Conservation (phyloP, 1,140 invertebrate species). For the Cydia fagiglandana region DNA sequence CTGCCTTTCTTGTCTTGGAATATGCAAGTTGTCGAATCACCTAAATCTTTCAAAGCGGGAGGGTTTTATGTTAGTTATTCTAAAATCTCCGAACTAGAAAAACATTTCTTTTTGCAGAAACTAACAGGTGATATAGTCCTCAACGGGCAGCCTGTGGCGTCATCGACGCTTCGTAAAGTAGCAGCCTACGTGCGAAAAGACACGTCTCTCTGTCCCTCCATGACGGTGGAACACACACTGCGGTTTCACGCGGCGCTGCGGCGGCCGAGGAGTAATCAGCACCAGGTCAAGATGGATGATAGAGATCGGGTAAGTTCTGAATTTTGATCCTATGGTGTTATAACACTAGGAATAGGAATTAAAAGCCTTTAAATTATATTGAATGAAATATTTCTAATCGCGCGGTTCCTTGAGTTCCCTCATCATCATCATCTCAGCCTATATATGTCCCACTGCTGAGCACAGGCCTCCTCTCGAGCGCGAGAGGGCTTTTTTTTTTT, state of each 20-base stretch:
- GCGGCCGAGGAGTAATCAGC: conserved; percentile 80
- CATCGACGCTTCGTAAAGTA: conserved; percentile 83
- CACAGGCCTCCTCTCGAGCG: no score
- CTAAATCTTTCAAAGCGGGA: no score
- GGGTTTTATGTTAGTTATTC: no score
- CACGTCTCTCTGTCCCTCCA: conserved; percentile 81
- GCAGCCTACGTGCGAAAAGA: conserved; percentile 84
- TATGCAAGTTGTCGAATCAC: no score
- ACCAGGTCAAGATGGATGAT: conserved; percentile 83
- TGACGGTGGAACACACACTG: conserved; percentile 91
- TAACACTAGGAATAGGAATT: no score
- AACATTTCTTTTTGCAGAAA: conserved; percentile 53
- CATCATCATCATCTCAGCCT: no score
- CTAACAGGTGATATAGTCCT: conserved; percentile 89
- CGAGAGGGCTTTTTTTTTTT: no score
- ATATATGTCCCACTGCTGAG: no score
- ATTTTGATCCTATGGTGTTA: conserved; percentile 3
- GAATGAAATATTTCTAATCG: no score
- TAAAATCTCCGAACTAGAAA: background rate
- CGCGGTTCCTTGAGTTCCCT: no score
- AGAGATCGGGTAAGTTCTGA: conserved; percentile 74
- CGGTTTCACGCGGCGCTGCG: conserved; percentile 88
- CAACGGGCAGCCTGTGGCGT: conserved; percentile 90
- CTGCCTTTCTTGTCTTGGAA: no score
- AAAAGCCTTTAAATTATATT: no score